Base-by-base conservation (phyloP, 23 tunicate genomes). In the Aplidium turbinatum region DNA sequence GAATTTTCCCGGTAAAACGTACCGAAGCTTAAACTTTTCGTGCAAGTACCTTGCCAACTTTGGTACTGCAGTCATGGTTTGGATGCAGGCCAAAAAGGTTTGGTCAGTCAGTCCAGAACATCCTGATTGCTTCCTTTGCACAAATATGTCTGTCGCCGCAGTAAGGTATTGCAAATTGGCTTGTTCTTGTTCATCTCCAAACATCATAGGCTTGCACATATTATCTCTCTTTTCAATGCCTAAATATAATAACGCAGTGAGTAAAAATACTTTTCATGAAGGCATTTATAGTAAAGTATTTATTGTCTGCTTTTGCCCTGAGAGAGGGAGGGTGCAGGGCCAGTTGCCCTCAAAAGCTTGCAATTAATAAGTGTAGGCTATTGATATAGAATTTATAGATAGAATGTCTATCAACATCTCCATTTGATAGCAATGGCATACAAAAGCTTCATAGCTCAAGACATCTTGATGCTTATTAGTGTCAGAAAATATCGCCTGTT, bases 31-130 rank as follows among this genome's bases (percentile, higher is more conserved):
- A 62, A 29, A n/a, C 39, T 32, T 62, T 62, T 62, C 20, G 13
- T 62, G 69, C 4, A 62, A 29, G 20, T 62, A 32, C 38, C 30
- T 16, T 7, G 61, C 61, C n/a, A 54, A 20, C 4, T 30, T 38
- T 26, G 11, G 69, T 29, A 62, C 7, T 27, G 69, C 69, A 6
- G 38, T 7, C 38, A 62, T 62, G 19, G 39, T 62, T 32, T 62
- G 69, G 13, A 62, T 62, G 39, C 69, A 62, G 13, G 69, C 69
- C 36, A 32, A 7, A 32, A 62, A 62, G 13, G 69, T 62, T 29
- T 62, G 38, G 22, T 62, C 38, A 5, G 69, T 62, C 27, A 62
- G 69, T 7, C 69, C 39, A 62, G 69, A 11, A 6, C 11, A 62
- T 27, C 69, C 69, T 5, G 69, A 30, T 5, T 29, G 13, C 22